Conservation (phyloP, 30 jellyfish, hydroid and myxozoan genomes). For the Calvadosia cruxmelitensis region DNA sequence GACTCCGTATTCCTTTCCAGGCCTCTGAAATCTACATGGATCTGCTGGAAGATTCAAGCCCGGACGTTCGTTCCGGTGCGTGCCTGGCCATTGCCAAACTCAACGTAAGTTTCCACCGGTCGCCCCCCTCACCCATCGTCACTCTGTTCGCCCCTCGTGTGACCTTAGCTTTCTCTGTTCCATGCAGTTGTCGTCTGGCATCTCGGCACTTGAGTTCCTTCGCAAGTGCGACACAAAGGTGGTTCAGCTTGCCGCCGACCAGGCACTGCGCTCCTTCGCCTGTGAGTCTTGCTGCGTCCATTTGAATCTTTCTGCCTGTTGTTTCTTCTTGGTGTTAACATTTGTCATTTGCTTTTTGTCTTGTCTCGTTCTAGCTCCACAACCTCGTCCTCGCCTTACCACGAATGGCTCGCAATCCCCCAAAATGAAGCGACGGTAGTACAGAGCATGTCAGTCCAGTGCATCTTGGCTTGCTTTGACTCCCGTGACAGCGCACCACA, state of each 20-base stretch:
- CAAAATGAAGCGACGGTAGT: not conserved
- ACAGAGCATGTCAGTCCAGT: too few species aligned
- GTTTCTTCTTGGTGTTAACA: not conserved
- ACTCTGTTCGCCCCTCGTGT: too few species aligned
- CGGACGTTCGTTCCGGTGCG: slow-evolving; percentile 18
- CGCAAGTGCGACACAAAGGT: not conserved
- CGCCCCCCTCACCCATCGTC: too few species aligned
- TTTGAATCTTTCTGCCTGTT: not conserved
- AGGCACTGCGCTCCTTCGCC: not conserved
- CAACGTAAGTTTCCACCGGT: slow-evolving; percentile 9
- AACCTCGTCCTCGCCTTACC: not conserved
- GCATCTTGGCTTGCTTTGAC: too few species aligned
- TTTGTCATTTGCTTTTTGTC: not conserved
- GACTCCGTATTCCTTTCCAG: not conserved
- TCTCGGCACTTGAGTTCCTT: not conserved
- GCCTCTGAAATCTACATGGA: slow-evolving; percentile 31
- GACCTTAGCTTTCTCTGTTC: too few species aligned
- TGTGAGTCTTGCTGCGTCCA: not conserved
- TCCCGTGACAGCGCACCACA: too few species aligned
- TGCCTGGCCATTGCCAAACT: slow-evolving; percentile 27
- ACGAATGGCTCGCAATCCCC: not conserved
- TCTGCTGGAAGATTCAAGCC: slow-evolving; percentile 25
- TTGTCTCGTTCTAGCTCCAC: not conserved
- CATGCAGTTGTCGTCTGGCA: not conserved
- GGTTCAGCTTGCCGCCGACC: slow-evolving; percentile 1